These are phyloP conservation scores for Lottia gigantea DNA, from an alignment of 2,888 invertebrate genomes.

Conservation along the genomic window DNA sequence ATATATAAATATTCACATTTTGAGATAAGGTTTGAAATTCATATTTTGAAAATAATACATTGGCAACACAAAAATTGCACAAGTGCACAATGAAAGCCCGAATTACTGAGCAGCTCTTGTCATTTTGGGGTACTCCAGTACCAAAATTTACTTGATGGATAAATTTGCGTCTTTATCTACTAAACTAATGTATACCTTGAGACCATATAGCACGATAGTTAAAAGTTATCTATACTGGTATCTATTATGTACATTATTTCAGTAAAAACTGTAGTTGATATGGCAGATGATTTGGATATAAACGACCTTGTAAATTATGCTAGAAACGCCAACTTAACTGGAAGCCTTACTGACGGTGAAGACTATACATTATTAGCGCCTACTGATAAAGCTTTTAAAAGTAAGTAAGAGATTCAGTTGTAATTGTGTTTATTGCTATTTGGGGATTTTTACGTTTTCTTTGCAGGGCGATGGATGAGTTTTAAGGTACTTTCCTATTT, in stretches of 20 bases:
- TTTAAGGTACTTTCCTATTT: slow-evolving; percentile 9
- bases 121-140: too few species aligned
- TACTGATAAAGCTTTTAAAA: slow-evolving; percentile 69
- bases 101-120: too few species aligned
- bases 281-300: slow-evolving; percentile 66
- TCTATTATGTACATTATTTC: slow-evolving; percentile 22
- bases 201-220: too few species aligned
- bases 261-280: slow-evolving; percentile 69
- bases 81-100: too few species aligned
- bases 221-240: too few species aligned
- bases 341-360: slow-evolving; percentile 66
- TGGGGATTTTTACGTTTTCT: neutral
- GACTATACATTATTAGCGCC: slow-evolving; percentile 71
- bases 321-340: slow-evolving; percentile 68
- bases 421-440: slow-evolving; percentile 22
- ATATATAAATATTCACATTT: too few species aligned
- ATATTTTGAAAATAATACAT: too few species aligned
- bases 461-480: neutral
- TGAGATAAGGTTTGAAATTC: too few species aligned
- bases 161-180: too few species aligned
- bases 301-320: slow-evolving; percentile 68
- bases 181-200: too few species aligned
- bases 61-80: too few species aligned
- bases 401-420: slow-evolving; percentile 32
- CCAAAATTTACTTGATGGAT: too few species aligned